These are phyloP conservation scores for Hydrocynus forskahlii DNA, from an alignment of 2,797 vertebrate genomes.

Conservation along the genomic window DNA sequence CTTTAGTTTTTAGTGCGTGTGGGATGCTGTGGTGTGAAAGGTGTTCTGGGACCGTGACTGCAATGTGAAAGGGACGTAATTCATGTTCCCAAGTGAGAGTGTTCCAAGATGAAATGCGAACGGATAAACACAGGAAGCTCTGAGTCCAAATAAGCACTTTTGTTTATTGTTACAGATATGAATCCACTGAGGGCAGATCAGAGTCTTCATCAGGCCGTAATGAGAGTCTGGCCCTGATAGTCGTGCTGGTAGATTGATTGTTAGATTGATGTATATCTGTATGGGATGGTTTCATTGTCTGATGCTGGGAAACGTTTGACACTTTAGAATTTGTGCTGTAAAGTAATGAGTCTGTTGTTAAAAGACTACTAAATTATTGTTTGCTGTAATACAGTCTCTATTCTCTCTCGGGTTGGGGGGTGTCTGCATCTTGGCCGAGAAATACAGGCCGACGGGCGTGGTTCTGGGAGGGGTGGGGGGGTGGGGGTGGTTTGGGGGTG, in stretches of 20 bases:
- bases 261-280: neutral
- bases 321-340: conserved; percentile 12
- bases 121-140: conserved; percentile 30
- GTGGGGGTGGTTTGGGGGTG: too few relatives aligned
- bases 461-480: too few relatives aligned
- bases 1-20: neutral
- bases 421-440: too few relatives aligned
- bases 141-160: conserved; percentile 49
- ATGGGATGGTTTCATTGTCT: neutral
- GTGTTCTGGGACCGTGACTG: neutral
- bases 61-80: neutral
- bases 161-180: conserved; percentile 27
- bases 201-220: neutral
- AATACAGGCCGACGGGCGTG: too few relatives aligned
- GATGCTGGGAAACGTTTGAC: neutral
- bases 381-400: conserved; percentile 13
- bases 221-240: neutral
- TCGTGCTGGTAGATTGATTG: too few relatives aligned
- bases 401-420: too few relatives aligned
- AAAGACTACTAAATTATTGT: conserved; percentile 29
- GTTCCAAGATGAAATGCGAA: neutral
- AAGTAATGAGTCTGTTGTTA: neutral
- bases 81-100: conserved; percentile 17
- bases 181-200: neutral
- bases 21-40: neutral